Evolutionary conservation across 2,888 invertebrate species (phyloP).

Genomic region (Drosophila kokeensis): DNA sequence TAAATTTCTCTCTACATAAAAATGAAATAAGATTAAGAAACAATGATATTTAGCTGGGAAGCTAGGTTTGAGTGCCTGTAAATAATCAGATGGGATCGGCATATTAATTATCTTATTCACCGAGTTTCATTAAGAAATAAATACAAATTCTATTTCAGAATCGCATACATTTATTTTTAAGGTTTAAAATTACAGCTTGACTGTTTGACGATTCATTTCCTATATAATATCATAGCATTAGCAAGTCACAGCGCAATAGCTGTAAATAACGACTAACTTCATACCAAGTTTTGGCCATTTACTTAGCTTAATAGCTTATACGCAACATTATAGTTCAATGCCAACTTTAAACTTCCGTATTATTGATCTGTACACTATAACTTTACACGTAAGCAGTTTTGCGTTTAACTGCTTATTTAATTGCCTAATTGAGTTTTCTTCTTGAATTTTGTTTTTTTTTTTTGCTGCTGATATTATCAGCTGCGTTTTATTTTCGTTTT

Average conservation of each 20-base stretch:
- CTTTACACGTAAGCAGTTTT: background rate
- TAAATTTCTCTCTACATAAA: background rate
- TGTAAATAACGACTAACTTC: background rate
- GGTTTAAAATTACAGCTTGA: background rate
- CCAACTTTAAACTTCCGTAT: background rate
- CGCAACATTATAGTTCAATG: background rate
- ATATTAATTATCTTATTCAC: background rate
- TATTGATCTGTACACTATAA: background rate
- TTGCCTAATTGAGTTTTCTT: background rate
- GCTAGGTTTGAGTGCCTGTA: background rate
- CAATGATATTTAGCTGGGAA: too few species aligned
- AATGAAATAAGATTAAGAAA: too few species aligned
- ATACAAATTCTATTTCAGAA: background rate
- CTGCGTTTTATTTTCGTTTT: background rate
- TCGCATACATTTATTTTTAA: too few species aligned
- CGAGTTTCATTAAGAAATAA: background rate
- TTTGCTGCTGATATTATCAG: constrained; percentile 3
- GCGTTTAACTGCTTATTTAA: background rate
- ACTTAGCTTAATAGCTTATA: background rate
- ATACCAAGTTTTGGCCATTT: background rate
- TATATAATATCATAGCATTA: background rate
- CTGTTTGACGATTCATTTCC: background rate
- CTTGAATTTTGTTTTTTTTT: background rate
- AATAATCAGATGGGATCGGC: background rate
- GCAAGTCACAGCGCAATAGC: background rate